These are phyloP conservation scores for Drosophila saltans DNA, from an alignment of 1,140 invertebrate genomes.

Conservation along the genomic window DNA sequence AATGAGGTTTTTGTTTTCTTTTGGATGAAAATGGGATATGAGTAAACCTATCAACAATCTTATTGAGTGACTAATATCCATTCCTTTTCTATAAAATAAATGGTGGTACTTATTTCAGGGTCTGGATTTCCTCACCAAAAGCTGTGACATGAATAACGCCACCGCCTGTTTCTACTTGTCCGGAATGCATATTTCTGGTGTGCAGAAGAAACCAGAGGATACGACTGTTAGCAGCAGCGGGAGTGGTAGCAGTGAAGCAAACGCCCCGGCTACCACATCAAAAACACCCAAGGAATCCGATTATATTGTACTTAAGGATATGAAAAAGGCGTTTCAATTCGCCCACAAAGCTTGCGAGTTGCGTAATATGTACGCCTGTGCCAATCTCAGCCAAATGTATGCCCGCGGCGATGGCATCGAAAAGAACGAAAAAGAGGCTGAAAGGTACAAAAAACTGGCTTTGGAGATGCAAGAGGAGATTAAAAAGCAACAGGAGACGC, in stretches of 20 bases:
- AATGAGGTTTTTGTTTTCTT: no score
- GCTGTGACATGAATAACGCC: conserved; percentile 87
- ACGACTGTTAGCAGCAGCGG: conserved; percentile 66
- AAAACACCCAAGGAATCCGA: conserved; percentile 76
- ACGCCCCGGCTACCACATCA: background rate
- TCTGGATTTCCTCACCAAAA: conserved; percentile 87
- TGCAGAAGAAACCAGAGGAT: conserved; percentile 84
- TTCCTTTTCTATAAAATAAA: background rate
- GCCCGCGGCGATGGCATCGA: conserved; percentile 88
- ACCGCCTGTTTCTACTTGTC: conserved; percentile 92
- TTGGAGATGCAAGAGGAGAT: conserved; percentile 88
- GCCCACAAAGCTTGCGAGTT: conserved; percentile 90
- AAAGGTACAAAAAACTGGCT: conserved; percentile 89
- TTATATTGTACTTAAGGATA: conserved; percentile 87
- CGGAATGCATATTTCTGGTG: conserved; percentile 90
- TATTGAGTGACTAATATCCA: background rate
- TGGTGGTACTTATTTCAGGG: conserved; percentile 81
- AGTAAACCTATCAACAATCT: no score
- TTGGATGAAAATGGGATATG: conserved; percentile 6
- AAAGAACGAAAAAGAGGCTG: conserved; percentile 88
- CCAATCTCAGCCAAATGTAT: conserved; percentile 91
- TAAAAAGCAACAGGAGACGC: conserved; percentile 84
- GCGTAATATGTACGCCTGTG: conserved; percentile 92
- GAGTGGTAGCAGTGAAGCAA: background rate
- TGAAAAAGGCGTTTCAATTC: conserved; percentile 89